A percentile compares a stretch with the other conserved stretches of the same genome.
Conservation (phyloP, 2,888 invertebrate species). For the Aspidapion aeneum region DNA sequence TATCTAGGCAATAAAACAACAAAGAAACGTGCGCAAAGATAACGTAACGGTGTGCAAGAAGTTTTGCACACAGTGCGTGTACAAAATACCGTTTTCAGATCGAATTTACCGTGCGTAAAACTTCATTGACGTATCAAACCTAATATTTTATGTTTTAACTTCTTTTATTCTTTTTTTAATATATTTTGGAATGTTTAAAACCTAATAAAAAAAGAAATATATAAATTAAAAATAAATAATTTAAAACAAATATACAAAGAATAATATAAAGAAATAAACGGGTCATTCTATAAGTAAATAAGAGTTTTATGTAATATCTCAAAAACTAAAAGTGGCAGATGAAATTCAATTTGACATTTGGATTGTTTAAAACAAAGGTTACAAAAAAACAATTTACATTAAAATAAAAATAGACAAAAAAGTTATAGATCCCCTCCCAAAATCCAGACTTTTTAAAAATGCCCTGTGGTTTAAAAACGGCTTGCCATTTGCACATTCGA, state of each 20-base stretch:
- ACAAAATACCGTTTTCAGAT: too few relatives aligned
- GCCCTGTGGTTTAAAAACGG: not conserved
- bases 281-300: constrained; percentile 3
- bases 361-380: not conserved
- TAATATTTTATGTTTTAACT: too few relatives aligned
- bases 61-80: too few relatives aligned
- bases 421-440: not conserved
- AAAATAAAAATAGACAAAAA: not conserved
- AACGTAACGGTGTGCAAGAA: too few relatives aligned
- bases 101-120: too few relatives aligned
- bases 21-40: too few relatives aligned
- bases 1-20: too few relatives aligned
- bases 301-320: not conserved
- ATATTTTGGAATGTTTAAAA: too few relatives aligned
- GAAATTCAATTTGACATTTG: not conserved
- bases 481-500: not conserved
- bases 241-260: not conserved
- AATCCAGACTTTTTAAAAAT: not conserved
- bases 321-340: not conserved
- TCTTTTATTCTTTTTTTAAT: too few relatives aligned
- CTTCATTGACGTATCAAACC: too few relatives aligned
- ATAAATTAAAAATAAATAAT: too few relatives aligned
- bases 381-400: constrained; percentile 8
- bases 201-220: too few relatives aligned
- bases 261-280: not conserved